Conservation (phyloP, 2,888 invertebrate species). For the Netelia fuscicornis region DNA sequence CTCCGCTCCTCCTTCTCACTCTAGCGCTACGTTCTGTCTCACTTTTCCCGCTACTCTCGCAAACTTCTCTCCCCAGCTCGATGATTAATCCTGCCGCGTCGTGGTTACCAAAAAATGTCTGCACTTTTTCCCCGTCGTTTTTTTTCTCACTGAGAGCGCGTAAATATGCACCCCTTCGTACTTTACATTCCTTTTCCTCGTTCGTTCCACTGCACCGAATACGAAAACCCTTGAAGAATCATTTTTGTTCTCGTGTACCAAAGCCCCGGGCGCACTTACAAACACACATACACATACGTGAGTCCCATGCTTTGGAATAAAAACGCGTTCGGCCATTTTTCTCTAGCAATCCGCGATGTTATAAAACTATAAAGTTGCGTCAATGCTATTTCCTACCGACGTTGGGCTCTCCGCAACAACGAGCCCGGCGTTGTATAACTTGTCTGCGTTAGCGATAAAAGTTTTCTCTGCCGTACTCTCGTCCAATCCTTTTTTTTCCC, state of each 20-base stretch:
- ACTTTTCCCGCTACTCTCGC: conserved; percentile 47
- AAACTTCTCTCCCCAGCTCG: conserved; percentile 61
- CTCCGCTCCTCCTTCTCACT: too few species aligned
- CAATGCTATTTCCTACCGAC: conserved; percentile 23
- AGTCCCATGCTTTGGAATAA: conserved; percentile 14
- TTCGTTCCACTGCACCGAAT: conserved; percentile 23
- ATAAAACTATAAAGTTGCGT: conserved; percentile 64
- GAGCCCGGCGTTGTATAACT: conserved; percentile 25
- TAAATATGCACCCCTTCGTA: conserved; percentile 57
- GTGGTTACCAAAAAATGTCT: conserved; percentile 64
- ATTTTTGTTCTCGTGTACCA: conserved; percentile 21
- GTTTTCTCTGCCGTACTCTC: conserved; percentile 21
- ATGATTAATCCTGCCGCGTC: conserved; percentile 69
- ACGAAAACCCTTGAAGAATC: conserved; percentile 47
- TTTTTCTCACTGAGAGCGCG: conserved; percentile 37
- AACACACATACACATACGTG: neutral
- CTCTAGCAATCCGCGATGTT: conserved; percentile 46
- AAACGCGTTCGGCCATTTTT: conserved; percentile 28
- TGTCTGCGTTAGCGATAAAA: conserved; percentile 45
- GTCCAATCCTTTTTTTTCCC: conserved; percentile 20
- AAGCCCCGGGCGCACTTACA: neutral
- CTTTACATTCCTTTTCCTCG: conserved; percentile 50
- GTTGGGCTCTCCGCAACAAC: neutral
- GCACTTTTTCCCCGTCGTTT: conserved; percentile 41
- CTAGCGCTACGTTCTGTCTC: neutral